phyloP scores from a whole-genome alignment of 2,797 vertebrate species.

The Sebastes trivittatus region DNA sequence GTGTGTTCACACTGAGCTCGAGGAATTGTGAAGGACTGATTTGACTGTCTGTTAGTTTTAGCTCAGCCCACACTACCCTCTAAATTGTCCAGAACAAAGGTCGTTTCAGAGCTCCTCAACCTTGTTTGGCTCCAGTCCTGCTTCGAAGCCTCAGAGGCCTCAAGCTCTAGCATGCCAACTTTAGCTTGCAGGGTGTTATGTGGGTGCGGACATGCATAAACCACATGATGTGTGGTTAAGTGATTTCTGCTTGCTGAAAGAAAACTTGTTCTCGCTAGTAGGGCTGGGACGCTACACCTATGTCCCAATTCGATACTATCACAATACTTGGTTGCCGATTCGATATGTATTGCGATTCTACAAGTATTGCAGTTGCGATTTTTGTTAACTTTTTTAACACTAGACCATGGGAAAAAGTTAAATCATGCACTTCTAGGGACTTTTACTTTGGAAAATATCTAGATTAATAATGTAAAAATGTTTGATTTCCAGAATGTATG shows the following conservation, averaged over 20 bases:
- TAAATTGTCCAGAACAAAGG: slow-evolving; percentile 41
- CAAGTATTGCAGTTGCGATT: not conserved
- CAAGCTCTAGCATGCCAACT: not conserved
- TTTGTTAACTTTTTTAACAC: not conserved
- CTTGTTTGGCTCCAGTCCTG: slow-evolving; percentile 10
- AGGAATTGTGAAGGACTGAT: slow-evolving; percentile 44
- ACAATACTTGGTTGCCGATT: no score
- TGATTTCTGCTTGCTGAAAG: not conserved
- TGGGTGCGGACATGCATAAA: not conserved
- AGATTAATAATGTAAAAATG: no score
- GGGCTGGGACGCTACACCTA: not conserved
- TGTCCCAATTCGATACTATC: not conserved
- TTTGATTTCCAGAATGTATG: no score
- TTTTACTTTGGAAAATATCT: no score
- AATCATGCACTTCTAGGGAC: no score
- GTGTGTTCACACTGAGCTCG: slow-evolving; percentile 30
- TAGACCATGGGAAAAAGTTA: no score
- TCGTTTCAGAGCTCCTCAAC: slow-evolving; percentile 36
- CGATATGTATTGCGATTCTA: not conserved
- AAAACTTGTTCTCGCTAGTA: not conserved
- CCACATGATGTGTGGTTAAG: not conserved
- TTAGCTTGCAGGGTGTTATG: not conserved
- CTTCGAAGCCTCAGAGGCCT: not conserved
- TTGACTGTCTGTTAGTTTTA: slow-evolving; percentile 53
- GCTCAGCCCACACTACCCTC: slow-evolving; percentile 20